phyloP scores from a whole-genome alignment of 2,797 vertebrate genomes.

The Thaleichthys pacificus region DNA sequence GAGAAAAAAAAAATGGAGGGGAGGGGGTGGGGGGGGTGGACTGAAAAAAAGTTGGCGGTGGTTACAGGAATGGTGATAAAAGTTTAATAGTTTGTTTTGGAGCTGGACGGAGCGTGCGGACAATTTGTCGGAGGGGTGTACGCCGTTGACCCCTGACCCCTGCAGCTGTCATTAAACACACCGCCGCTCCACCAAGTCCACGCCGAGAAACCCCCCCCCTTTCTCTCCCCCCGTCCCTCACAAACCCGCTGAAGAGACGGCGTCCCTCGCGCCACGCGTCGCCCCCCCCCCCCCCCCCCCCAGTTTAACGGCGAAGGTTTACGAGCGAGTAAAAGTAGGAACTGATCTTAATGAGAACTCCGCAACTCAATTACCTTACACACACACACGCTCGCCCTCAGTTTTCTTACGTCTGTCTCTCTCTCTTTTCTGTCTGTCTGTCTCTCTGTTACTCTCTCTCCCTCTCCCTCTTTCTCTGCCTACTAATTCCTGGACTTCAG shows the following conservation, averaged over 20 bases:
- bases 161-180: constrained; percentile 39
- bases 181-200: constrained; percentile 25
- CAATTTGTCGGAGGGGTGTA: constrained; percentile 41
- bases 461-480: too few species aligned
- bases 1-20: constrained; percentile 11
- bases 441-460: not conserved
- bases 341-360: constrained; percentile 64
- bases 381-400: not conserved
- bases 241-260: constrained; percentile 32
- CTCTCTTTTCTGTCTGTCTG: too few species aligned
- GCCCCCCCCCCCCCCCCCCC: not conserved
- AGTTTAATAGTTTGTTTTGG: constrained; percentile 70
- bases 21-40: not conserved
- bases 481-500: too few species aligned
- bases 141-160: constrained; percentile 54
- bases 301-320: constrained; percentile 42
- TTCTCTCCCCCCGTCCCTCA: constrained; percentile 11
- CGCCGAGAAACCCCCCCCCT: constrained; percentile 29
- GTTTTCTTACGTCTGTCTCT: too few species aligned
- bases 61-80: constrained; percentile 54
- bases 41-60: constrained; percentile 31
- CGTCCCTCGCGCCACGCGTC: constrained; percentile 44
- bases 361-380: constrained; percentile 53
- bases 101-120: constrained; percentile 29
- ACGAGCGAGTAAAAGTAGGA: constrained; percentile 57